phyloP scores from a whole-genome alignment of 37 sponge, comb jelly and placozoan genomes.

The Diacarnus erythraeanus region DNA sequence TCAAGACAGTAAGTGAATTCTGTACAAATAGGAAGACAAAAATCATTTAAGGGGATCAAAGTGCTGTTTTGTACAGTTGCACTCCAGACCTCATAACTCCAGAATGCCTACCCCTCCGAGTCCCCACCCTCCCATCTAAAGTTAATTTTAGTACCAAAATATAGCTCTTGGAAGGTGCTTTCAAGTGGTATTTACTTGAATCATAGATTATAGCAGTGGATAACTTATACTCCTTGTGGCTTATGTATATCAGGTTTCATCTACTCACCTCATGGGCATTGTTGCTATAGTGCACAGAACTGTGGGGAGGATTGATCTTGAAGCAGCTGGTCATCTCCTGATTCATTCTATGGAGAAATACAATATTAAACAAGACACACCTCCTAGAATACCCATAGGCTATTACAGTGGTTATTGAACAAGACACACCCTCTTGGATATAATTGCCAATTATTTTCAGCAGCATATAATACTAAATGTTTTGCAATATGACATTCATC shows the following conservation, averaged over 20 bases:
- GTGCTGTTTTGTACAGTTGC: neutral
- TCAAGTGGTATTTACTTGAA: too few species aligned
- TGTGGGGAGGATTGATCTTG: neutral
- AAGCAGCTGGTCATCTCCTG: neutral
- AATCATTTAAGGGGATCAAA: neutral
- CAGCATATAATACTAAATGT: too few species aligned
- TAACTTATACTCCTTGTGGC: neutral
- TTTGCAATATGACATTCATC: too few species aligned
- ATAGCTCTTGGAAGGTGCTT: too few species aligned
- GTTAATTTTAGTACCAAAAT: too few species aligned
- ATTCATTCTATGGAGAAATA: neutral
- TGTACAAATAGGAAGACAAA: neutral
- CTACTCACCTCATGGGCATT: neutral
- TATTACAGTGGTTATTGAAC: too few species aligned
- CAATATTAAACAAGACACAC: too few species aligned
- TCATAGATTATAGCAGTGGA: too few species aligned
- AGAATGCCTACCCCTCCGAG: neutral
- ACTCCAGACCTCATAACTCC: neutral
- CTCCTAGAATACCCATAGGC: too few species aligned
- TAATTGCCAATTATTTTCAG: too few species aligned
- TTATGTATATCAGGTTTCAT: neutral
- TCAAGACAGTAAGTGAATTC: conserved; percentile 16
- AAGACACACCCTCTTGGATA: too few species aligned
- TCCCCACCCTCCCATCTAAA: neutral
- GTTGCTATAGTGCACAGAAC: neutral